Evolutionary conservation across 2,113 vertebrate species (phyloP).

Genomic region (Epinephelus cyanopodus): DNA sequence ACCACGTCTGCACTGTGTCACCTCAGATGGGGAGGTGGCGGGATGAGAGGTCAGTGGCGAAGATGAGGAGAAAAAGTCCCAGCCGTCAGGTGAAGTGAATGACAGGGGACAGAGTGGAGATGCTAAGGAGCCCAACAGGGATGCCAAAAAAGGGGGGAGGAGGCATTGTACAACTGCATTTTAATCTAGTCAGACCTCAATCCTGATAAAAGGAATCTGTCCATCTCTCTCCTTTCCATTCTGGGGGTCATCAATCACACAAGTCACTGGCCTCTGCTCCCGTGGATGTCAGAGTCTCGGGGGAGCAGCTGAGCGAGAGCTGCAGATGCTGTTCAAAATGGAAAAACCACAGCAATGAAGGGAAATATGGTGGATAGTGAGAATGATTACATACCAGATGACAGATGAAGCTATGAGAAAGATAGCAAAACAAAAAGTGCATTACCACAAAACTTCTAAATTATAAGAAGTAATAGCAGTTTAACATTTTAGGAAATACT

Average conservation of each 20-base stretch:
- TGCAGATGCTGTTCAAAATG: constrained; percentile 63
- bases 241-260: constrained; percentile 73
- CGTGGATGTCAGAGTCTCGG: constrained; percentile 34
- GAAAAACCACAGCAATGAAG: constrained; percentile 20
- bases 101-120: constrained; percentile 33
- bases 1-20: constrained; percentile 35
- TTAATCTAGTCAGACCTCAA: constrained; percentile 78
- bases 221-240: constrained; percentile 66
- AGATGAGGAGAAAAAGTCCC: constrained; percentile 24
- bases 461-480: background rate
- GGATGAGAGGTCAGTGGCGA: constrained; percentile 43
- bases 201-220: constrained; percentile 76
- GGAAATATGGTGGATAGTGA: constrained; percentile 8
- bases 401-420: background rate
- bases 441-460: background rate
- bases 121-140: constrained; percentile 12
- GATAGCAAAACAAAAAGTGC: constrained; percentile 21
- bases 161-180: constrained; percentile 71
- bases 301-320: constrained; percentile 40
- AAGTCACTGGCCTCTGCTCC: constrained; percentile 53
- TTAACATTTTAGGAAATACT: background rate
- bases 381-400: background rate
- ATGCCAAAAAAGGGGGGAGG: constrained; percentile 32
- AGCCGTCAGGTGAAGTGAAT: constrained; percentile 50
- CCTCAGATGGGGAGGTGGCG: constrained; percentile 10